Conservation (phyloP, 2,888 invertebrate genomes). For the Ochropacha duplaris region DNA sequence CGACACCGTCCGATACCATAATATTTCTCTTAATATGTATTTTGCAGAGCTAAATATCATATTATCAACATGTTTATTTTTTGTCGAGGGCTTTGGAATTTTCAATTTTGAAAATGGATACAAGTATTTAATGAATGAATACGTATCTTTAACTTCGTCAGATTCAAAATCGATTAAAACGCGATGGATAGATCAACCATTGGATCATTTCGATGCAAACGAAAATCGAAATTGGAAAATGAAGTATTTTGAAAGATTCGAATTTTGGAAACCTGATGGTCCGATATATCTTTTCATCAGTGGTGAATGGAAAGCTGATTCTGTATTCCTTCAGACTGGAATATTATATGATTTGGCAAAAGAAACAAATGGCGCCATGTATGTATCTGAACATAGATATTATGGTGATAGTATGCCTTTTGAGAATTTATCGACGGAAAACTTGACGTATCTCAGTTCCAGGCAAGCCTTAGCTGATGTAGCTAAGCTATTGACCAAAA, state of each 20-base stretch:
- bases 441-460: slow-evolving; percentile 59
- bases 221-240: slow-evolving; percentile 61
- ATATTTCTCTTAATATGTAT: slow-evolving; percentile 21
- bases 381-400: slow-evolving; percentile 65
- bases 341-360: slow-evolving; percentile 61
- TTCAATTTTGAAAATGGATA: slow-evolving; percentile 43
- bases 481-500: slow-evolving; percentile 45
- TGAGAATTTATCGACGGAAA: slow-evolving; percentile 42
- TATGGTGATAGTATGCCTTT: slow-evolving; percentile 69
- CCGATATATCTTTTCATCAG: slow-evolving; percentile 64
- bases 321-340: slow-evolving; percentile 54
- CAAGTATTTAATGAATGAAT: slow-evolving; percentile 43
- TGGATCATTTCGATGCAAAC: slow-evolving; percentile 60
- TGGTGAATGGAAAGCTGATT: slow-evolving; percentile 57
- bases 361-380: slow-evolving; percentile 70
- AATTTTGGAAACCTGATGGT: slow-evolving; percentile 53
- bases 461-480: slow-evolving; percentile 68
- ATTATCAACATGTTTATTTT: slow-evolving; percentile 26
- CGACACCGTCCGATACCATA: not conserved
- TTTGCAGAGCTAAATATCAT: slow-evolving; percentile 25
- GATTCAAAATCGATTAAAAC: slow-evolving; percentile 32
- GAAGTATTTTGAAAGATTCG: slow-evolving; percentile 63
- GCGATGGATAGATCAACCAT: slow-evolving; percentile 58
- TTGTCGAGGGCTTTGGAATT: slow-evolving; percentile 37
- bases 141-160: slow-evolving; percentile 29